Conservation (phyloP, 64 coral and sea anemone genomes). For the Actinia equina region DNA sequence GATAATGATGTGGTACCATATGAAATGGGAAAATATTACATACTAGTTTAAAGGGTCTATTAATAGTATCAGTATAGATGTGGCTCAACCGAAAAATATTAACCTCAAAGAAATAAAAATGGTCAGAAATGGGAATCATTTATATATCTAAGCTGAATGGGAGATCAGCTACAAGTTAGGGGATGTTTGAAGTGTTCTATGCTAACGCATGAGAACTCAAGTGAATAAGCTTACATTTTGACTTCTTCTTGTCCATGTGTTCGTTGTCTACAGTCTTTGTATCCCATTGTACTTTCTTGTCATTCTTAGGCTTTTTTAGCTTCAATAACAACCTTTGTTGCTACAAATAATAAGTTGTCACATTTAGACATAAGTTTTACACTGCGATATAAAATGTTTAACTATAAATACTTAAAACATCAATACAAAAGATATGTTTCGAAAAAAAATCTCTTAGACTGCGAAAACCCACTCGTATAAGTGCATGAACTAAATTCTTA, state of each 20-base stretch:
- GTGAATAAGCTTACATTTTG: constrained; percentile 83
- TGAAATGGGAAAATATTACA: no score
- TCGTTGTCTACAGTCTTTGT: constrained; percentile 88
- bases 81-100: no score
- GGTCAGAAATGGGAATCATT: no score
- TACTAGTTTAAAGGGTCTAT: no score
- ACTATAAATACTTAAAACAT: not conserved
- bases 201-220: not conserved
- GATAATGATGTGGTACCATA: no score
- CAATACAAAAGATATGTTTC: not conserved
- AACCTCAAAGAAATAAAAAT: no score
- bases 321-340: constrained; percentile 81
- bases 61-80: no score
- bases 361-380: not conserved
- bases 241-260: constrained; percentile 94
- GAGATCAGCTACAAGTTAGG: no score
- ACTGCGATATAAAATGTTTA: not conserved
- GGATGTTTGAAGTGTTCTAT: no score
- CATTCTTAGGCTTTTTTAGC: constrained; percentile 78
- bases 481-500: no score
- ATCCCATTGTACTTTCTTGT: constrained; percentile 98
- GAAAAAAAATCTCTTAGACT: not conserved
- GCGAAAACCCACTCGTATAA: no score
- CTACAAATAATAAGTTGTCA: constrained; percentile 12
- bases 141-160: no score